phyloP scores from a whole-genome alignment of 2,797 vertebrate species.

The Chaenodraco wilsoni region DNA sequence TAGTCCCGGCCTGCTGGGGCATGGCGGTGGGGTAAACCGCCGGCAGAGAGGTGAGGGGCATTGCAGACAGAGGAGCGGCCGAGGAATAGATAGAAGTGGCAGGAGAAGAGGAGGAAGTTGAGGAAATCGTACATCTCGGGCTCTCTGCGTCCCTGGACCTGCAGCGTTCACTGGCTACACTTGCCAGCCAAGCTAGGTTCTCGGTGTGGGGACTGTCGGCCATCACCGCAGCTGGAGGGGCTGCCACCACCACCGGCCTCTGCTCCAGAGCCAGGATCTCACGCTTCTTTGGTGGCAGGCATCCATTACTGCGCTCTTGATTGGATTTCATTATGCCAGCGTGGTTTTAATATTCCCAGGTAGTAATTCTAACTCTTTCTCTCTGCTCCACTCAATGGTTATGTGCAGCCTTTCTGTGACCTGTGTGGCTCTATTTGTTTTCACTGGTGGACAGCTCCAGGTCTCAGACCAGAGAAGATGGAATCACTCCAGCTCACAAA shows the following conservation, averaged over 20 bases:
- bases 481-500: slow-evolving; percentile 90
- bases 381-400: slow-evolving; percentile 29
- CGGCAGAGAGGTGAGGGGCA: slow-evolving; percentile 87
- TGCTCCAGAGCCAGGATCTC: slow-evolving; percentile 96
- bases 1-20: slow-evolving; percentile 87
- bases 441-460: slow-evolving; percentile 86
- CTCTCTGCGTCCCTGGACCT: slow-evolving; percentile 81
- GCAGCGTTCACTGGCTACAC: slow-evolving; percentile 86
- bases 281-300: slow-evolving; percentile 97
- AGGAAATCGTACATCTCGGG: slow-evolving; percentile 68
- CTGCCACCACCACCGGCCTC: slow-evolving; percentile 84
- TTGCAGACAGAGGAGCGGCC: slow-evolving; percentile 76
- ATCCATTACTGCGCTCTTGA: slow-evolving; percentile 98
- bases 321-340: slow-evolving; percentile 93
- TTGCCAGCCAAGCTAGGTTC: slow-evolving; percentile 93
- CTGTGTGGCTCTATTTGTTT: slow-evolving; percentile 44
- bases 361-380: slow-evolving; percentile 26
- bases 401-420: slow-evolving; percentile 32
- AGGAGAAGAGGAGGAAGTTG: slow-evolving; percentile 74
- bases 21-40: slow-evolving; percentile 89
- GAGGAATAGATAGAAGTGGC: slow-evolving; percentile 85
- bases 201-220: slow-evolving; percentile 91
- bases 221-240: slow-evolving; percentile 72
- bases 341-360: slow-evolving; percentile 29
- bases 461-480: slow-evolving; percentile 86